These are phyloP conservation scores for Chloroceryle inda DNA, from an alignment of 2,797 vertebrate genomes.

Conservation along the genomic window DNA sequence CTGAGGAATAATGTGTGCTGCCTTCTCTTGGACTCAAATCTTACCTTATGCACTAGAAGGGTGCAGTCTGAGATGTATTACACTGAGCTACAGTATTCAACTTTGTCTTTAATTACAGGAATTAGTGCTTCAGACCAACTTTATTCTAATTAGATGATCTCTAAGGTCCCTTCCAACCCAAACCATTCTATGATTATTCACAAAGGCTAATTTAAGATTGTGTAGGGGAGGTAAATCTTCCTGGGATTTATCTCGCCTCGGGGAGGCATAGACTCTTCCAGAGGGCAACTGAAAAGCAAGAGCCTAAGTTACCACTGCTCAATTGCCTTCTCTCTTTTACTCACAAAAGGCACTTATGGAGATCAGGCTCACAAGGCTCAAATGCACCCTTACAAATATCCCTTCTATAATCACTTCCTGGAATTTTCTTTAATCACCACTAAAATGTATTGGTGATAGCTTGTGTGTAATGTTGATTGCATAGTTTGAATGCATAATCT, in stretches of 20 bases:
- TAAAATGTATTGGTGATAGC: constrained; percentile 42
- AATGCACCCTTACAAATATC: neutral
- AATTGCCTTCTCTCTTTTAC: neutral
- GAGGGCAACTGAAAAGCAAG: neutral
- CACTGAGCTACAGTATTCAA: neutral
- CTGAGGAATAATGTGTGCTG: neutral
- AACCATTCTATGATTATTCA: neutral
- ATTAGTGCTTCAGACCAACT: neutral
- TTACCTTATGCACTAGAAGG: accelerated
- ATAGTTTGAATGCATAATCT: constrained; percentile 30
- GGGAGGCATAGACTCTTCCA: neutral
- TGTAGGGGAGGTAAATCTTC: neutral
- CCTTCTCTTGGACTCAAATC: neutral
- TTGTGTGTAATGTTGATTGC: constrained; percentile 37
- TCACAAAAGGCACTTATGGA: neutral
- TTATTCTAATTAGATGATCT: neutral
- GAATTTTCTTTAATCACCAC: constrained; percentile 55
- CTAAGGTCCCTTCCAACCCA: neutral
- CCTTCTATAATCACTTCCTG: constrained; percentile 37
- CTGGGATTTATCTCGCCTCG: neutral
- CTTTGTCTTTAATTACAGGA: neutral
- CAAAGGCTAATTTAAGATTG: neutral
- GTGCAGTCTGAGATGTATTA: neutral
- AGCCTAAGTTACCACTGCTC: neutral
- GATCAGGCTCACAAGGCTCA: constrained; percentile 9